Percentiles rank a stretch among this genome's conserved stretches.
These are phyloP conservation scores for Bergia sp. DNA, from an alignment of 92 coral and sea anemone genomes.

Conservation along the genomic window DNA sequence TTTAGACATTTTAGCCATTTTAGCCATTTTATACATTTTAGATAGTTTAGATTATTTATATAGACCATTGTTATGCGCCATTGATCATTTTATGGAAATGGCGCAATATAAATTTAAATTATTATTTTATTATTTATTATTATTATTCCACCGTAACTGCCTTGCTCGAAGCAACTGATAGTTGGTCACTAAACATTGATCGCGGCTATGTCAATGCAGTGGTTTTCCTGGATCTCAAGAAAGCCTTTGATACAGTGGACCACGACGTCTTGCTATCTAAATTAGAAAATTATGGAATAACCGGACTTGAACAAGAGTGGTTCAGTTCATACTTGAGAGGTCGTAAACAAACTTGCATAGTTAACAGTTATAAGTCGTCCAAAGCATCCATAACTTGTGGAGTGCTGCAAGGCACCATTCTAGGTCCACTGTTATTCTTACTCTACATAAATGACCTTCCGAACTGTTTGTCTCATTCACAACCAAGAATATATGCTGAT, in stretches of 20 bases:
- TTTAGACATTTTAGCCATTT: too few relatives aligned
- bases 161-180: too few relatives aligned
- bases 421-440: slow-evolving; percentile 15
- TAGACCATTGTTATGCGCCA: neutral
- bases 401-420: slow-evolving; percentile 12
- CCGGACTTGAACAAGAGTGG: slow-evolving; percentile 18
- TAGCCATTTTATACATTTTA: too few relatives aligned
- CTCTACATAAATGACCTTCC: slow-evolving; percentile 48
- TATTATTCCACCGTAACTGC: too few relatives aligned
- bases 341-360: slow-evolving; percentile 11
- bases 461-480: slow-evolving; percentile 35
- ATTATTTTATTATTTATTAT: slow-evolving; percentile 6
- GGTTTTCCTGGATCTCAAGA: slow-evolving; percentile 47
- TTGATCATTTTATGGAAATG: neutral
- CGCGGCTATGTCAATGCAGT: slow-evolving; percentile 50
- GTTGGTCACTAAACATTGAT: slow-evolving; percentile 49
- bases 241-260: slow-evolving; percentile 43
- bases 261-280: too few relatives aligned
- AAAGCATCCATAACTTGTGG: neutral
- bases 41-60: neutral
- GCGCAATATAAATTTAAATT: neutral
- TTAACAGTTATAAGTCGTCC: slow-evolving; percentile 16
- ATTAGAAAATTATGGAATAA: too few relatives aligned
- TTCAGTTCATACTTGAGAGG: slow-evolving; percentile 21
- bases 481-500: slow-evolving; percentile 54